phyloP scores from a whole-genome alignment of 1,140 invertebrate genomes.

The Dysdera silvatica region DNA sequence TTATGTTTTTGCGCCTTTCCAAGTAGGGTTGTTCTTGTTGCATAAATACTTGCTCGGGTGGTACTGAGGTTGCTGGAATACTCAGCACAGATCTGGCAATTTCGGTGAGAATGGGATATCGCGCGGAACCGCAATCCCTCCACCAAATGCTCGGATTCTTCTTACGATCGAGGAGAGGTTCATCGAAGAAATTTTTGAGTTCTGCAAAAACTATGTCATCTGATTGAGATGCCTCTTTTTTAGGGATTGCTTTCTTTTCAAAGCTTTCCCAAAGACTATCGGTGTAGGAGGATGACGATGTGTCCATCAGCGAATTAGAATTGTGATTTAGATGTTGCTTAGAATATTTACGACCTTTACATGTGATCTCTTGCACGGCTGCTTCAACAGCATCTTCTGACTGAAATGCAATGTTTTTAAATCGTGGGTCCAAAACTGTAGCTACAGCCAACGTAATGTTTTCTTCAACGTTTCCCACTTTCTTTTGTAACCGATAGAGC shows the following conservation, averaged over 20 bases:
- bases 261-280: constrained; percentile 26
- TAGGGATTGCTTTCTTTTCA: constrained; percentile 21
- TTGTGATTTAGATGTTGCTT: constrained; percentile 2
- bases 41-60: constrained; percentile 23
- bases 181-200: constrained; percentile 22
- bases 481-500: not conserved
- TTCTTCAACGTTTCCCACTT: constrained; percentile 17
- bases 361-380: constrained; percentile 15
- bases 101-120: constrained; percentile 19
- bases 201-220: constrained; percentile 19
- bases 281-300: not conserved
- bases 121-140: constrained; percentile 18
- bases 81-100: constrained; percentile 15
- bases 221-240: constrained; percentile 7
- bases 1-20: constrained; percentile 6
- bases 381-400: constrained; percentile 21
- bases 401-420: constrained; percentile 26
- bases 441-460: constrained; percentile 22
- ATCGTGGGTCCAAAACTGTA: constrained; percentile 20
- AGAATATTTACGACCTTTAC: constrained; percentile 1
- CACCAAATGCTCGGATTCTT: constrained; percentile 24
- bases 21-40: constrained; percentile 15
- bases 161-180: constrained; percentile 18
- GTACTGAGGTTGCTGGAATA: constrained; percentile 21
- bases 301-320: not conserved